Percentiles rank a stretch among this genome's conserved stretches.
phyloP scores from a whole-genome alignment of 2,113 vertebrate genomes.

The Tiliqua scincoides region DNA sequence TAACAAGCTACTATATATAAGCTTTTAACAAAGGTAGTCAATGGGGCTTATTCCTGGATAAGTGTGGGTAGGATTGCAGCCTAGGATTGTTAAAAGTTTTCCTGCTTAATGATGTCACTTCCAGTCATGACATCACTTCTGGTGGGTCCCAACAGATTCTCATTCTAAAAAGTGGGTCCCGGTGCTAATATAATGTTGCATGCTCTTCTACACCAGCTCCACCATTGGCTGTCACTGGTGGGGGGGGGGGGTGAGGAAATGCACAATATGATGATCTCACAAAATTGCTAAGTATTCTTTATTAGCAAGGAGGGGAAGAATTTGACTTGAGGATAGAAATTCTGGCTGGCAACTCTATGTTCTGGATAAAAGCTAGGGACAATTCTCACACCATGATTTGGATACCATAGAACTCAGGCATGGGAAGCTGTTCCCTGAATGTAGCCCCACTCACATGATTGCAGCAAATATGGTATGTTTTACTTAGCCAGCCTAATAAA shows the following conservation, averaged over 20 bases:
- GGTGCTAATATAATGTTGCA: too few species aligned
- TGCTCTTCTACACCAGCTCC: not conserved
- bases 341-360: not conserved
- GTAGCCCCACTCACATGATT: not conserved
- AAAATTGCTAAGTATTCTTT: not conserved
- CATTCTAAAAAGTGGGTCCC: too few species aligned
- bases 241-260: not conserved
- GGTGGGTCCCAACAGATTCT: too few species aligned
- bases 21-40: too few species aligned
- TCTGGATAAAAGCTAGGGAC: not conserved
- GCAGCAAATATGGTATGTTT: not conserved
- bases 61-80: too few species aligned
- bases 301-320: not conserved
- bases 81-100: too few species aligned
- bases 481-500: not conserved
- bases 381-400: too few species aligned
- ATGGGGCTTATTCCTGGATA: too few species aligned
- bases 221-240: not conserved
- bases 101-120: too few species aligned
- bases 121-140: too few species aligned
- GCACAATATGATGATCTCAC: not conserved
- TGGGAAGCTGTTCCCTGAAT: not conserved
- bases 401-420: not conserved
- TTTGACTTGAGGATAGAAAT: not conserved
- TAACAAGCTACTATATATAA: too few species aligned